Evolutionary conservation across 1,140 invertebrate genomes (phyloP).

Genomic region (Protaetia brevitarsis): DNA sequence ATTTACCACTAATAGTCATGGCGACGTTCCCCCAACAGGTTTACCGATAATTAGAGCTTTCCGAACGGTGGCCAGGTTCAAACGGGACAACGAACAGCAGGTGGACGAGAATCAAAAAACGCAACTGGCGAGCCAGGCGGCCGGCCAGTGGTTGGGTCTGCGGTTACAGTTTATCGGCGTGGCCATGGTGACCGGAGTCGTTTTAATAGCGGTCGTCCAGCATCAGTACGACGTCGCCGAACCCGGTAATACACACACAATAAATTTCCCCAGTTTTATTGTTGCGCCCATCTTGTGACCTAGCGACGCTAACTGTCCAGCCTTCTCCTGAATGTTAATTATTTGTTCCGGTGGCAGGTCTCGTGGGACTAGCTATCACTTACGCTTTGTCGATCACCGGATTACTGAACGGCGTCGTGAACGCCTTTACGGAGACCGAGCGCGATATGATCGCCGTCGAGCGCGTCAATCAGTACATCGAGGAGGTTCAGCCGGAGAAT

Average conservation of each 20-base stretch:
- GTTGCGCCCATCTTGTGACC: background rate
- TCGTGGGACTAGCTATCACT: slow-evolving; percentile 90
- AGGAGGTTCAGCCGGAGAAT: slow-evolving; percentile 53
- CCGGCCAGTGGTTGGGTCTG: slow-evolving; percentile 84
- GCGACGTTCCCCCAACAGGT: slow-evolving; percentile 52
- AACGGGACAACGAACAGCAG: slow-evolving; percentile 68
- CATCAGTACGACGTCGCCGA: slow-evolving; percentile 69
- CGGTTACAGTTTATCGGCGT: slow-evolving; percentile 89
- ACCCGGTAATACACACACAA: slow-evolving; percentile 58
- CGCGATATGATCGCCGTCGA: slow-evolving; percentile 94
- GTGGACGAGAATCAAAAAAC: slow-evolving; percentile 81
- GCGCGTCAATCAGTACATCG: slow-evolving; percentile 83
- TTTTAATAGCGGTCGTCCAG: slow-evolving; percentile 81
- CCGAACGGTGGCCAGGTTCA: slow-evolving; percentile 70
- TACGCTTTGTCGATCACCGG: slow-evolving; percentile 90
- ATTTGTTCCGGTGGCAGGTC: slow-evolving; percentile 52
- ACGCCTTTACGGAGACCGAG: slow-evolving; percentile 90
- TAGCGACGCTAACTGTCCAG: background rate
- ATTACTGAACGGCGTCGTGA: slow-evolving; percentile 81
- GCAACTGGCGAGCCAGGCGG: slow-evolving; percentile 74
- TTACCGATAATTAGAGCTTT: slow-evolving; percentile 81
- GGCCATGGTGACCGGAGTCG: slow-evolving; percentile 76
- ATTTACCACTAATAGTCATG: background rate
- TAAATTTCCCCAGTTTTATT: background rate
- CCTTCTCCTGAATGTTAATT: background rate